Percentiles rank a stretch among this genome's conserved stretches.
Evolutionary conservation across 2,797 vertebrate genomes (phyloP).

Genomic region (Typhlichthys eigenmanni): DNA sequence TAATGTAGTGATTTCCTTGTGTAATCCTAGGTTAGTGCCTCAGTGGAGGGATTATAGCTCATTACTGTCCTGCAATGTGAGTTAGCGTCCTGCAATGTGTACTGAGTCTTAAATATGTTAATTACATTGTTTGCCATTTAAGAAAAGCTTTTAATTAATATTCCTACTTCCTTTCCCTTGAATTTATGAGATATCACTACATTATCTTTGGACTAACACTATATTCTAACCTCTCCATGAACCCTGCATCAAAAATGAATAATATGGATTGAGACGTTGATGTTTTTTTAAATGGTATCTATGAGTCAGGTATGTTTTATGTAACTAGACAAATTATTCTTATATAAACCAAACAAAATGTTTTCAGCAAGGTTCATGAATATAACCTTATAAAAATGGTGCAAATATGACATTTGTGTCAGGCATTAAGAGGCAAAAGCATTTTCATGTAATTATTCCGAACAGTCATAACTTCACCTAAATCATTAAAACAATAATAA

Average conservation of each 20-base stretch:
- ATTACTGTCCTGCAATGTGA: constrained; percentile 3
- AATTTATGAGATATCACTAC: background rate
- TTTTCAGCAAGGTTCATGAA: too few species aligned
- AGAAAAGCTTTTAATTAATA: constrained; percentile 10
- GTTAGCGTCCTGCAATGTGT: background rate
- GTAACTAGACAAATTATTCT: too few species aligned
- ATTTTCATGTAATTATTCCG: background rate
- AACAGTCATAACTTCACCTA: constrained; percentile 33
- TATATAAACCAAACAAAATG: too few species aligned
- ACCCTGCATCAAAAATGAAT: constrained; percentile 14
- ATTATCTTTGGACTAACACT: constrained; percentile 35
- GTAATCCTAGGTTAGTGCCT: background rate
- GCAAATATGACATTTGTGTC: too few species aligned
- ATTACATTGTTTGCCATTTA: constrained; percentile 12
- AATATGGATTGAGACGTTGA: constrained; percentile 24
- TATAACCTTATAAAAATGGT: too few species aligned
- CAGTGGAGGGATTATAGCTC: background rate
- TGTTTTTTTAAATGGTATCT: constrained; percentile 7
- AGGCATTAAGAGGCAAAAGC: too few species aligned
- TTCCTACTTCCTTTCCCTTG: too few species aligned
- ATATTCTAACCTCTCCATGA: constrained; percentile 29
- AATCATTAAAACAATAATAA: constrained; percentile 38
- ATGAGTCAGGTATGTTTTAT: too few species aligned
- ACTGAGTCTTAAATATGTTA: background rate
- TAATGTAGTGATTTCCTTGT: constrained; percentile 14